Percentiles rank a stretch among this genome's conserved stretches.
Evolutionary conservation across 2,797 vertebrate genomes (phyloP).

Genomic region (Epinephelus awoara): DNA sequence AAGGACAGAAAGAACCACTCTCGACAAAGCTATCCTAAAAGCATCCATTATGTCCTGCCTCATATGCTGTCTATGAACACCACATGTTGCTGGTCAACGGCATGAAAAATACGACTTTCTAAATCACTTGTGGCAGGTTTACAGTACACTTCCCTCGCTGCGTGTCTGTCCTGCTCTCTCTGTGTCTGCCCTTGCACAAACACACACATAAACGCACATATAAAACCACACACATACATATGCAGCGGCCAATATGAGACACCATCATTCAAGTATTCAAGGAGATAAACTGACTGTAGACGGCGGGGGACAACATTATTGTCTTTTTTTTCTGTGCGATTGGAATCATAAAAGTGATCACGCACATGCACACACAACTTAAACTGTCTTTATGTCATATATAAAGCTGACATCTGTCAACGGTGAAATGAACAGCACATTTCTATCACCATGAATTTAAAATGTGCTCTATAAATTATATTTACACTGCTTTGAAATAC

Average conservation of each 20-base stretch:
- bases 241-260: constrained; percentile 29
- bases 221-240: constrained; percentile 43
- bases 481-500: neutral
- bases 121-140: constrained; percentile 85
- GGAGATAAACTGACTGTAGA: constrained; percentile 28
- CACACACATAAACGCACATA: constrained; percentile 67
- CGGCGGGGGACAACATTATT: neutral
- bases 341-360: constrained; percentile 32
- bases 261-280: constrained; percentile 33
- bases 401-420: constrained; percentile 40
- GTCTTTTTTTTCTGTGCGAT: constrained; percentile 21
- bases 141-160: constrained; percentile 65
- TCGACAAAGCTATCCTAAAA: constrained; percentile 77
- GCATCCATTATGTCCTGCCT: constrained; percentile 77
- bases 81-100: constrained; percentile 84
- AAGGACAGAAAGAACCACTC: constrained; percentile 62
- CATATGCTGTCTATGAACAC: constrained; percentile 82
- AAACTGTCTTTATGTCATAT: constrained; percentile 31
- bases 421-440: constrained; percentile 22
- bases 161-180: constrained; percentile 60
- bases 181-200: constrained; percentile 63
- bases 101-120: constrained; percentile 79
- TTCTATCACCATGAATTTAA: constrained; percentile 14
- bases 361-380: constrained; percentile 3
- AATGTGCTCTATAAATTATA: neutral